These are phyloP conservation scores for Galerucella calmariensis DNA, from an alignment of 2,888 invertebrate species.

Conservation along the genomic window DNA sequence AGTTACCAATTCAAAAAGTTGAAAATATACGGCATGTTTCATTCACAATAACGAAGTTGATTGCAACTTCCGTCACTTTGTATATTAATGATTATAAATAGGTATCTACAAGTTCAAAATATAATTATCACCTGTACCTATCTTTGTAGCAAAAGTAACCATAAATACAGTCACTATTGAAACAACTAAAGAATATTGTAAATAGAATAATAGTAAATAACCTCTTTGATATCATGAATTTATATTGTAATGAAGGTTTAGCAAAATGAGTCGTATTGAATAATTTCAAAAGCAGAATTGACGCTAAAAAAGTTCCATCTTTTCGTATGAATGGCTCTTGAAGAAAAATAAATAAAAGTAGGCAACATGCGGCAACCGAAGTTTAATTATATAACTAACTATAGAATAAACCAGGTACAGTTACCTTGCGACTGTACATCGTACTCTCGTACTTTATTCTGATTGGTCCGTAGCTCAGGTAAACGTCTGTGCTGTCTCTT, in stretches of 20 bases:
- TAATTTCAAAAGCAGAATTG: constrained; percentile 11
- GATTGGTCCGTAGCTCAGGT: constrained; percentile 60
- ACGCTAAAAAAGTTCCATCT: constrained; percentile 22
- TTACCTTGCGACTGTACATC: constrained; percentile 60
- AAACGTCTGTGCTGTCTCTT: constrained; percentile 62
- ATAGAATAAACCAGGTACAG: constrained; percentile 55
- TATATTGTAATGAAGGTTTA: not conserved
- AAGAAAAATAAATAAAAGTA: constrained; percentile 48
- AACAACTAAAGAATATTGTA: not conserved
- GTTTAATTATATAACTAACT: constrained; percentile 62
- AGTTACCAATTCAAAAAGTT: too few relatives aligned
- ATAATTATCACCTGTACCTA: not conserved
- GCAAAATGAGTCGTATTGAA: constrained; percentile 7
- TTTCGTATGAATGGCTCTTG: constrained; percentile 44
- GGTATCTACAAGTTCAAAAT: not conserved
- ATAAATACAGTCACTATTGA: not conserved
- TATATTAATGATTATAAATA: not conserved
- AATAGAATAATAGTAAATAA: not conserved
- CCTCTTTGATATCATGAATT: not conserved
- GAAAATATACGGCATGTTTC: too few relatives aligned
- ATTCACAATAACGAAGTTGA: too few relatives aligned
- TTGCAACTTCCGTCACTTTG: too few relatives aligned
- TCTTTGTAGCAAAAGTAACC: not conserved
- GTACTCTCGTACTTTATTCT: constrained; percentile 50
- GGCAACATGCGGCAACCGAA: constrained; percentile 54